Evolutionary conservation across 1,140 invertebrate genomes (phyloP).

Genomic region (Panagrolaimus sp.): DNA sequence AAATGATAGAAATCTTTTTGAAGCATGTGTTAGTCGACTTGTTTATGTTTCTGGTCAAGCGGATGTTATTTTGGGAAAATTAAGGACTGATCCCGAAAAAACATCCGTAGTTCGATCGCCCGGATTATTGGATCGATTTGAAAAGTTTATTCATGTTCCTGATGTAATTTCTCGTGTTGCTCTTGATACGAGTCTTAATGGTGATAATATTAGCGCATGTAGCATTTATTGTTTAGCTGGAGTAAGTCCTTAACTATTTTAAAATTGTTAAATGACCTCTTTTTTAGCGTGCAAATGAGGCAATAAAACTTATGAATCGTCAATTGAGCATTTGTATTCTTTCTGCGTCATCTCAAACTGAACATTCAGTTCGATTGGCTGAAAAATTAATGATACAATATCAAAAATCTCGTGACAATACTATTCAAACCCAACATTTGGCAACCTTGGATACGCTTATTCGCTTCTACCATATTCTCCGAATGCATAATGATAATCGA

Average conservation of each 20-base stretch:
- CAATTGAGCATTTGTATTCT: constrained; percentile 28
- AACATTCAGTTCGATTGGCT: constrained; percentile 1
- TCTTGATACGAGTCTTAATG: constrained; percentile 31
- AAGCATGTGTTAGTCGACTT: constrained; percentile 53
- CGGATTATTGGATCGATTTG: constrained; percentile 49
- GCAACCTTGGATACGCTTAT: not conserved
- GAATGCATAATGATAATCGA: constrained; percentile 9
- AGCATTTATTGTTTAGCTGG: constrained; percentile 34
- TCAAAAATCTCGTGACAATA: constrained; percentile 30
- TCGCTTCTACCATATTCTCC: not conserved
- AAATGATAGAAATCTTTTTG: constrained; percentile 43
- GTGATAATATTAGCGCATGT: constrained; percentile 37
- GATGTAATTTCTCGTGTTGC: constrained; percentile 43
- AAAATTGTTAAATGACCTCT: not conserved
- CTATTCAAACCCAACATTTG: not conserved
- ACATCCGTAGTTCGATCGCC: constrained; percentile 24
- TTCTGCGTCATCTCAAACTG: not conserved
- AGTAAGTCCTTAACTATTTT: constrained; percentile 24
- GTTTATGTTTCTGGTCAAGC: constrained; percentile 43
- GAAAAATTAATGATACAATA: constrained; percentile 19
- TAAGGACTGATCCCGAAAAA: constrained; percentile 24
- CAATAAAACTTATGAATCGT: constrained; percentile 31
- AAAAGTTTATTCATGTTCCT: constrained; percentile 24
- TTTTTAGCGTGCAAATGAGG: constrained; percentile 37
- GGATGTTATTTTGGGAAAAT: constrained; percentile 43